Conservation (phyloP, 2,113 vertebrate genomes). For the Zingel zingel region DNA sequence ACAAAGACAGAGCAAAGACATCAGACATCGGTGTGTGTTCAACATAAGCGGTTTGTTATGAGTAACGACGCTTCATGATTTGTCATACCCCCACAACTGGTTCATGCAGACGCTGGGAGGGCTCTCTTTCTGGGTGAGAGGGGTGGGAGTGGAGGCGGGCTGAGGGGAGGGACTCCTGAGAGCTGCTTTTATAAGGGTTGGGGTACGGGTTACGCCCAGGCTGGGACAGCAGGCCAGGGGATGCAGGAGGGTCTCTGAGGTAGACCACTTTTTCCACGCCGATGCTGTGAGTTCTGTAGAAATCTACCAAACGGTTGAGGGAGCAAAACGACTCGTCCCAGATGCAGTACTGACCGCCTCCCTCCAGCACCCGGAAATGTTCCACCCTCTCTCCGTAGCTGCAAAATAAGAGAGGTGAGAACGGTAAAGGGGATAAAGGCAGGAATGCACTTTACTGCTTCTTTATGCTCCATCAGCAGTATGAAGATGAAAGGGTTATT, state of each 20-base stretch:
- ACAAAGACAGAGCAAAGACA: constrained; percentile 19
- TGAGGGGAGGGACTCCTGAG: constrained; percentile 61
- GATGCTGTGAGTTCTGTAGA: constrained; percentile 89
- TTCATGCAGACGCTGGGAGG: constrained; percentile 38
- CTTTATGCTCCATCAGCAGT: not conserved
- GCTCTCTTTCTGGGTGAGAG: constrained; percentile 43
- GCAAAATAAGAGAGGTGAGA: constrained; percentile 6
- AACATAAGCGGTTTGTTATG: not conserved
- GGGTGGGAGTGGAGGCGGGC: constrained; percentile 33
- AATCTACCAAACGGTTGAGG: constrained; percentile 92
- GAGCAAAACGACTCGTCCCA: constrained; percentile 94
- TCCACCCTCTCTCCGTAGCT: constrained; percentile 91
- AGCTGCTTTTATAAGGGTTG: constrained; percentile 73
- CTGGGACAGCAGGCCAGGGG: constrained; percentile 38
- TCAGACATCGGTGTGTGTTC: constrained; percentile 20
- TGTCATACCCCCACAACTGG: constrained; percentile 58
- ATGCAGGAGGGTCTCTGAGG: constrained; percentile 80
- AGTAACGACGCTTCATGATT: not conserved
- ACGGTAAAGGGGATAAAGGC: not conserved
- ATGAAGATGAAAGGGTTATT: not conserved
- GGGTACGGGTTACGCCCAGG: constrained; percentile 71
- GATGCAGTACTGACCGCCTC: constrained; percentile 90
- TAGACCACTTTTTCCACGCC: constrained; percentile 86
- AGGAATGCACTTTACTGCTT: not conserved
- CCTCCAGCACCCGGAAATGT: constrained; percentile 92